A percentile compares a stretch with the other conserved stretches of the same genome.
These are phyloP conservation scores for Leucophenga montana DNA, from an alignment of 2,888 invertebrate genomes.

Conservation along the genomic window DNA sequence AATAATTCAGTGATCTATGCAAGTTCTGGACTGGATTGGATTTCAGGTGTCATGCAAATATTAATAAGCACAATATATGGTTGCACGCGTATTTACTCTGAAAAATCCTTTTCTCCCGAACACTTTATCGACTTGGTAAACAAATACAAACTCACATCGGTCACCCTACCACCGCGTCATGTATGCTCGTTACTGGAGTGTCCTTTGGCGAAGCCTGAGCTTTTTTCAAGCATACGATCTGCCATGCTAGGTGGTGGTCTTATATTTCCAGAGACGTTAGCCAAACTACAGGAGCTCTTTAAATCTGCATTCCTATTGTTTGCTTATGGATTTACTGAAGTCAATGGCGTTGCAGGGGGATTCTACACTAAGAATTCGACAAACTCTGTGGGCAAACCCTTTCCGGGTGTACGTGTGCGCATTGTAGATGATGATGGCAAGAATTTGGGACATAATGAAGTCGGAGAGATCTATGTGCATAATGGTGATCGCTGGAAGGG, in stretches of 20 bases:
- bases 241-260: slow-evolving; percentile 38
- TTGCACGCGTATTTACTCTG: slow-evolving; percentile 51
- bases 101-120: slow-evolving; percentile 47
- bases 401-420: slow-evolving; percentile 47
- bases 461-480: slow-evolving; percentile 62
- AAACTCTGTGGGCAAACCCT: slow-evolving; percentile 52
- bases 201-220: slow-evolving; percentile 36
- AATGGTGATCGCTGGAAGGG: slow-evolving; percentile 51
- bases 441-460: slow-evolving; percentile 51
- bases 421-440: slow-evolving; percentile 54
- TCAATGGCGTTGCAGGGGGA: slow-evolving; percentile 24
- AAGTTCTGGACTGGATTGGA: slow-evolving; percentile 54
- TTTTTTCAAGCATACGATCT: slow-evolving; percentile 17
- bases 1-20: slow-evolving; percentile 39
- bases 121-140: slow-evolving; percentile 47
- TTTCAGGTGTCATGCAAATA: slow-evolving; percentile 43
- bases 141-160: slow-evolving; percentile 48
- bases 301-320: slow-evolving; percentile 31
- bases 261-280: slow-evolving; percentile 24
- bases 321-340: slow-evolving; percentile 49
- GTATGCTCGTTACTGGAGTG: slow-evolving; percentile 38
- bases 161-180: slow-evolving; percentile 47
- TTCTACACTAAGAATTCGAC: neutral
- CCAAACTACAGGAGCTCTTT: slow-evolving; percentile 16
- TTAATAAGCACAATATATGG: slow-evolving; percentile 35